A percentile compares a stretch with the other conserved stretches of the same genome.
Evolutionary conservation across 2,888 invertebrate species (phyloP).

Genomic region (Seira ritae): DNA sequence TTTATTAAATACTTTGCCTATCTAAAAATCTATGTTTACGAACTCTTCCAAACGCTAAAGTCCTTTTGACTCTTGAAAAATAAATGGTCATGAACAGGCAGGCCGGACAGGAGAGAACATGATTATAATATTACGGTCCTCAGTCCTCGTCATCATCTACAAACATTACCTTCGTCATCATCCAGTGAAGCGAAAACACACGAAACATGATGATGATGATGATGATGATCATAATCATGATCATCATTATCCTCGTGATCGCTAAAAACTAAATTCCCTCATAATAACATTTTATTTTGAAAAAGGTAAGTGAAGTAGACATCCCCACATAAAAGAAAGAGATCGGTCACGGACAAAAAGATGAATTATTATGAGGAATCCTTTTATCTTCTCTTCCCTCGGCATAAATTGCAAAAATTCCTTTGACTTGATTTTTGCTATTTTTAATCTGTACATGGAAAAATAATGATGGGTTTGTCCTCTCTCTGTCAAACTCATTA

Average conservation of each 20-base stretch:
- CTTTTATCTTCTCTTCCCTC: background rate
- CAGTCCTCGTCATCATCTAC: background rate
- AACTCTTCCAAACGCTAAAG: no score
- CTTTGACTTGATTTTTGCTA: background rate
- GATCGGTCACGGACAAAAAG: slow-evolving; percentile 6
- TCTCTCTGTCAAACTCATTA: background rate
- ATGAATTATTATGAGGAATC: background rate
- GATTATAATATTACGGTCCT: background rate
- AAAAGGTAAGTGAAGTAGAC: no score
- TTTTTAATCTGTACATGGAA: background rate
- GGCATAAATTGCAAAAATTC: background rate
- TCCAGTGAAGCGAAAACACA: background rate
- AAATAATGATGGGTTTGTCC: no score
- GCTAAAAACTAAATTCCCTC: background rate
- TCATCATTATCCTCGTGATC: no score
- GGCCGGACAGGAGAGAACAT: background rate
- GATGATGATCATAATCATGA: no score
- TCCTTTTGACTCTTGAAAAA: no score
- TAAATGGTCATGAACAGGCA: no score
- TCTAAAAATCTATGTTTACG: no score
- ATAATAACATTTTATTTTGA: no score
- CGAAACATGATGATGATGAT: slow-evolving; percentile 1
- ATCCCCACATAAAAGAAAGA: background rate
- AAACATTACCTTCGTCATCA: background rate
- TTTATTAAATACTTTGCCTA: no score